These are phyloP conservation scores for Anadara kagoshimensis DNA, from an alignment of 1,140 invertebrate species.

Conservation along the genomic window DNA sequence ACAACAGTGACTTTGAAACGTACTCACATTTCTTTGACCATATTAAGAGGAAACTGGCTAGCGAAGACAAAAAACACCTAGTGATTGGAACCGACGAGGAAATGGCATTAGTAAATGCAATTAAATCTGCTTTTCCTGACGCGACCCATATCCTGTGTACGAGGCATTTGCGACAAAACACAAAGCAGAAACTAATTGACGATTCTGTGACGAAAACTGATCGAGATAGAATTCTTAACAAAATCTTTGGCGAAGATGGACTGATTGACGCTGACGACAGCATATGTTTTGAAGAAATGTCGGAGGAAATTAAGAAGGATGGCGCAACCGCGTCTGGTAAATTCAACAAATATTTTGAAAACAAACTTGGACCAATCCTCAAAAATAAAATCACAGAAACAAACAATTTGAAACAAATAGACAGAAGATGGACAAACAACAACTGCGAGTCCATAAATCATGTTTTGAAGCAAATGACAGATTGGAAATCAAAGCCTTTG, in stretches of 20 bases:
- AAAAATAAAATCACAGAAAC: neutral
- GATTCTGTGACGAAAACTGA: neutral
- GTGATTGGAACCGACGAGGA: constrained; percentile 34
- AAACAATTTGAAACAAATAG: neutral
- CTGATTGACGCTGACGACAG: constrained; percentile 5
- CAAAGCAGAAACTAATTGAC: neutral
- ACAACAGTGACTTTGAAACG: constrained; percentile 41
- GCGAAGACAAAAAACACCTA: no score
- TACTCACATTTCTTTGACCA: no score
- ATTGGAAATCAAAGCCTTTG: constrained; percentile 36
- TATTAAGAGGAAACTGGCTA: no score
- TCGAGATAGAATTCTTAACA: neutral
- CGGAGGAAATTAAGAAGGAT: no score
- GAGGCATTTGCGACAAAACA: no score
- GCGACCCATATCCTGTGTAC: constrained; percentile 35
- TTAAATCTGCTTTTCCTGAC: constrained; percentile 24
- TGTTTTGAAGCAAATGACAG: constrained; percentile 26
- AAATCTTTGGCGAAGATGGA: constrained; percentile 12
- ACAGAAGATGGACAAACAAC: constrained; percentile 34
- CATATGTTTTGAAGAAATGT: no score
- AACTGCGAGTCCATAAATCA: constrained; percentile 41
- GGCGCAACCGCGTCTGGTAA: no score
- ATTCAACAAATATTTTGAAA: constrained; percentile 7
- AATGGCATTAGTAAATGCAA: constrained; percentile 26
- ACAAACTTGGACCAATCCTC: neutral